These are phyloP conservation scores for Hydrophis major DNA, from an alignment of 2,797 vertebrate species.

Conservation along the genomic window DNA sequence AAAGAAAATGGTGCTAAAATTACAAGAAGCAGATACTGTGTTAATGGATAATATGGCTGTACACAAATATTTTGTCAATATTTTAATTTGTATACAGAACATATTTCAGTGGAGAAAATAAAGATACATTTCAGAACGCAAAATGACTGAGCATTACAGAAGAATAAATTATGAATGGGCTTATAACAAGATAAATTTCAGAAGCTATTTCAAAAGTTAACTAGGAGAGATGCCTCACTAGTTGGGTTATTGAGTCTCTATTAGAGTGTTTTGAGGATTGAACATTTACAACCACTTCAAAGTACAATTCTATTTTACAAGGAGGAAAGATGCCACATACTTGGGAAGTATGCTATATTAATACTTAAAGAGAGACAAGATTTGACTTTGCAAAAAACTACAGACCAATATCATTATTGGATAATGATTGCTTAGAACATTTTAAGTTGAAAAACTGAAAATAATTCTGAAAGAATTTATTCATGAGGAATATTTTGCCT, in stretches of 20 bases:
- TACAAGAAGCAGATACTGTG: not conserved
- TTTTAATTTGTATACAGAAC: not conserved
- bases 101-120: not conserved
- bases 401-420: not conserved
- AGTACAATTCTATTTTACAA: not conserved
- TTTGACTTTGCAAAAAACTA: not conserved
- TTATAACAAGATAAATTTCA: not conserved
- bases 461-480: no score
- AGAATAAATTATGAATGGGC: not conserved
- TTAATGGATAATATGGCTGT: not conserved
- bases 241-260: not conserved
- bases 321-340: not conserved
- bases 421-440: not conserved
- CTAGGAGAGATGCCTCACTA: not conserved
- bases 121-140: not conserved
- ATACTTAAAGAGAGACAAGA: not conserved
- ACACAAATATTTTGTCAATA: not conserved
- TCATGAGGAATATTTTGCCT: not conserved
- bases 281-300: not conserved
- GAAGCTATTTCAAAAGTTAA: not conserved
- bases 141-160: not conserved
- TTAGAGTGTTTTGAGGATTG: not conserved
- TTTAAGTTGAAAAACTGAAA: not conserved
- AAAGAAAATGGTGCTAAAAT: not conserved
- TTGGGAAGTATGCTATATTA: not conserved